Base-by-base conservation (phyloP, 2,113 vertebrate species). In the Paratilapia polleni region DNA sequence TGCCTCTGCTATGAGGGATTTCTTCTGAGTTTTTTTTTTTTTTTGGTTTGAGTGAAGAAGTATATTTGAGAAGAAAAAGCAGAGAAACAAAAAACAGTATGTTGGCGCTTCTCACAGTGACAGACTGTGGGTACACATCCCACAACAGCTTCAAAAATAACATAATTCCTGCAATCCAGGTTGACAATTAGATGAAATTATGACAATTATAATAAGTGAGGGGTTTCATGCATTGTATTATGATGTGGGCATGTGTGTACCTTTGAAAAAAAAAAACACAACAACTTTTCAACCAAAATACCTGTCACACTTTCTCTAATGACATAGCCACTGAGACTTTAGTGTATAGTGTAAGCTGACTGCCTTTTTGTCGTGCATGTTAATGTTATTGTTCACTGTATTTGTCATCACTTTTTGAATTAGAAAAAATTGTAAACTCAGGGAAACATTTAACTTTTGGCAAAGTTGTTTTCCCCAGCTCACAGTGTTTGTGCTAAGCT, bases 131-230 rank as follows among this genome's bases (percentile, higher is more conserved):
- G 93, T 93, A 92, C 61, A 52, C 87, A 81, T 63, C 93, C 92
- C 92, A 94, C 91, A 91, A 78, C 9, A 10, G 77, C 86, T 79
- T 87, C 82, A 90, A 75, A 90, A 93, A 93, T 88, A 93, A 80
- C 87, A 91, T 75, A 87, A 91, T 89, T 84, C 86, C 86, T 91
- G 82, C 86, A 82, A 78, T 81, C 77, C 80, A 85, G 82, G 87
- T 82, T 59, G 61, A 91, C 87, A 91, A 91, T 93, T 92, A 91
- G 77, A 66, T 64, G 60, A 87, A 91, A 95, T 93, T 89, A 90
- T 89, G 87, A 88, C 88, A 89, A 92, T 95, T 94, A 92, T 87
- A 92, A 89, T 89, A 88, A 89, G 79, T 80, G 78, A 79, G 75
- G 61, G 84, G 81, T 75, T 81, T 90, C 49, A 24, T 60, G 41